Evolutionary conservation across 1,140 invertebrate genomes (phyloP).

Genomic region (Dendroctonus valens): DNA sequence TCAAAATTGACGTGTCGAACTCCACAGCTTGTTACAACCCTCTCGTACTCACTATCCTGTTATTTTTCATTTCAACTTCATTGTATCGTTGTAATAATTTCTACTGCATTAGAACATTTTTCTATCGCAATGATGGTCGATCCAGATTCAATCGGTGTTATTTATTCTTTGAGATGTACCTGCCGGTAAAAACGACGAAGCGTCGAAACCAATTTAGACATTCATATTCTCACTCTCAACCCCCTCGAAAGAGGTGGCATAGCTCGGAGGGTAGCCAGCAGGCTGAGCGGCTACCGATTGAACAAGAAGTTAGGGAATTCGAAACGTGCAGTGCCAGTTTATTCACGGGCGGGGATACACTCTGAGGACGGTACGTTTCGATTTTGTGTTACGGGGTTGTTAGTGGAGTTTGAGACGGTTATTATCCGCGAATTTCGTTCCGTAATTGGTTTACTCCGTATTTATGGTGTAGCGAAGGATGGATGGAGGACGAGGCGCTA

Average conservation of each 20-base stretch:
- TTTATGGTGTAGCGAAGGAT: background rate
- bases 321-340: constrained; percentile 31
- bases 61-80: background rate
- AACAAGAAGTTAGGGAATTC: constrained; percentile 32
- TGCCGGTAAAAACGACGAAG: background rate
- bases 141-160: background rate
- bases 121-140: too few species aligned
- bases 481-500: too few species aligned
- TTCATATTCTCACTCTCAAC: constrained; percentile 24
- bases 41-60: background rate
- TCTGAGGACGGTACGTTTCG: constrained; percentile 15
- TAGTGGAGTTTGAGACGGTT: constrained; percentile 10
- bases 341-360: constrained; percentile 20
- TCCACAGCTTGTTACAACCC: background rate
- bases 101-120: too few species aligned
- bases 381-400: constrained; percentile 24
- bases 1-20: too few species aligned
- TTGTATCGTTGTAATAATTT: too few species aligned
- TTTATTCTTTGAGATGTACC: constrained; percentile 1
- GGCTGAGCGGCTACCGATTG: constrained; percentile 20
- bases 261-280: constrained; percentile 4
- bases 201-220: constrained; percentile 24
- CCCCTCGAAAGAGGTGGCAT: constrained; percentile 10
- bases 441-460: constrained; percentile 1
- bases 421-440: constrained; percentile 11